Evolutionary conservation across 2,797 vertebrate genomes (phyloP), one percentile per base, ranked within the genome.

Genomic region (Etheostoma perlongum): DNA sequence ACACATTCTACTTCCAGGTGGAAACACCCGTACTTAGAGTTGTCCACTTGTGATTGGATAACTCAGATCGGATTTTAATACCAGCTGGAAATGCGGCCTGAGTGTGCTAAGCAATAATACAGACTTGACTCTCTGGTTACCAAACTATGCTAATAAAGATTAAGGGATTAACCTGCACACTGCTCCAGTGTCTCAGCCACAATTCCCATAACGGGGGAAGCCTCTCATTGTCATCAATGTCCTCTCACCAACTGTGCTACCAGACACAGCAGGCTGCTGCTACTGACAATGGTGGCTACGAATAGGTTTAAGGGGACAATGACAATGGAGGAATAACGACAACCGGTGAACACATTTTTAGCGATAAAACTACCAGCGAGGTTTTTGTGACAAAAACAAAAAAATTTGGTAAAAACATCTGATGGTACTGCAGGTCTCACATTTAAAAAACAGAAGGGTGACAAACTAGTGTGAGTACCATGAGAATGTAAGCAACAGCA

Each of bases 71-170:
- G 36, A 40, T 40, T 40, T 40, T 12, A 40, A 40, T 12, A 40
- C 36, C 10, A 40, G 36, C 0, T 40, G 36, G 36, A 12, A 40
- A 40, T 40, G 10, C 3, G 36, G 10, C 30, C 14, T 54, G 66
- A 52, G 47, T 33, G 19, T 53, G 44, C 64, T 49, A 40, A 72
- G 69, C 49, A 55, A 52, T 71, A 25, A 57, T 47, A 59, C 59
- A 51, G 72, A 68, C 69, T 57, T 51, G 71, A 72, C 69, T 74
- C 75, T 79, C 59, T 44, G 14, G 67, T 87, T 82, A 81, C 68
- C 64, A 79, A 83, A 86, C 75, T 78, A 77, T 72, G 63, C 81
- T 82, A 79, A 90, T 84, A 70, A 79, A 81, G 88, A 87, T 91
- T 90, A 91, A 57, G 30, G 70, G 78, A 87, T 90, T 88, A 83